Evolutionary conservation across 2,888 invertebrate species (phyloP).

Genomic region (Druceiella hillmani): DNA sequence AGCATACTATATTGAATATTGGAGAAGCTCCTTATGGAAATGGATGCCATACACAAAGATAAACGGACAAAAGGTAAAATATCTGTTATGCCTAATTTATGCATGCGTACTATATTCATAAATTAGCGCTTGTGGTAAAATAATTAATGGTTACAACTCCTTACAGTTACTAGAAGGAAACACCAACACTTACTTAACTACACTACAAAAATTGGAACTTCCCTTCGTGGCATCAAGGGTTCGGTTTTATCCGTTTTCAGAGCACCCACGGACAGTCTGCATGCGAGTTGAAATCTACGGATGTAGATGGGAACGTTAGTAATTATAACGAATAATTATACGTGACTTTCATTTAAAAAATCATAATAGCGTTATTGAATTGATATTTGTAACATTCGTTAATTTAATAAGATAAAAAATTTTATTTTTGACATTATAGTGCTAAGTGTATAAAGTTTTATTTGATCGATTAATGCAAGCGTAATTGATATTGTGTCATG

Average conservation of each 20-base stretch:
- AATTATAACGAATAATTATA: too few relatives aligned
- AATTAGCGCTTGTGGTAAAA: constrained; percentile 7
- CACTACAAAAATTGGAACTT: constrained; percentile 66
- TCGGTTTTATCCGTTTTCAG: constrained; percentile 83
- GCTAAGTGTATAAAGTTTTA: too few relatives aligned
- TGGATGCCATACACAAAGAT: constrained; percentile 80
- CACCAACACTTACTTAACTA: constrained; percentile 69
- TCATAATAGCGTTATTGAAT: too few relatives aligned
- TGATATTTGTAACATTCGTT: too few relatives aligned
- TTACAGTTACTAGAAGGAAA: constrained; percentile 71
- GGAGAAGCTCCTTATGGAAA: constrained; percentile 59
- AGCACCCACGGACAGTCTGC: constrained; percentile 82
- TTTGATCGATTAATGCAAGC: too few relatives aligned
- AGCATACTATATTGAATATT: constrained; percentile 77
- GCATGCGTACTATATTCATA: constrained; percentile 5
- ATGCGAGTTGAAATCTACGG: constrained; percentile 91
- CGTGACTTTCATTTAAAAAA: too few relatives aligned
- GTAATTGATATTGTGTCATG: too few relatives aligned
- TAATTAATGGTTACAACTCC: too few relatives aligned
- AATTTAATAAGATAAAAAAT: too few relatives aligned
- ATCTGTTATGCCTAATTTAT: constrained; percentile 18
- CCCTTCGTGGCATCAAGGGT: constrained; percentile 83
- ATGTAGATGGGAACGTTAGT: constrained; percentile 59
- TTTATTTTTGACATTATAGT: too few relatives aligned
- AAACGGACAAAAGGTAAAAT: constrained; percentile 70